Conservation (phyloP, 2,888 invertebrate species). For the Agrypnus murinus region DNA sequence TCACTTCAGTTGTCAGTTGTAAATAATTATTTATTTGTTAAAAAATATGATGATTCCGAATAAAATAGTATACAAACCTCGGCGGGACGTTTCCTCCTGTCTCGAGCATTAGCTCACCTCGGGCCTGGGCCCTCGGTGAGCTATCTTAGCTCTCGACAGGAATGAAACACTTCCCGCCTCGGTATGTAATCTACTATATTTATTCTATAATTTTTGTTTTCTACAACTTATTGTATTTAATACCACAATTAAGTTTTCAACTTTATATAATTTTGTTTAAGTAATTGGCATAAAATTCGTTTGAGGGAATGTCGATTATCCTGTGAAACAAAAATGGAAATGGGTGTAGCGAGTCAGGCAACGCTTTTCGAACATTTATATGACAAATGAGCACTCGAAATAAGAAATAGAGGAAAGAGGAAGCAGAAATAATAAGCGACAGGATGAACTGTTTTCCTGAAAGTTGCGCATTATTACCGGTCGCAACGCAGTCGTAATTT, state of each 20-base stretch:
- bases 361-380: conserved; percentile 54
- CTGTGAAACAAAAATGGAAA: conserved; percentile 38
- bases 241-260: conserved; percentile 19
- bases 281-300: conserved; percentile 33
- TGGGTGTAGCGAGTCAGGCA: conserved; percentile 36
- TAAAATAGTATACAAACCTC: no score
- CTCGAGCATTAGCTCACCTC: no score
- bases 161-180: no score
- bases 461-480: conserved; percentile 53
- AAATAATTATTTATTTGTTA: no score
- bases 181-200: no score
- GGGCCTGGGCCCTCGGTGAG: no score
- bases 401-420: conserved; percentile 53
- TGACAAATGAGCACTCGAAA: conserved; percentile 55
- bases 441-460: conserved; percentile 60
- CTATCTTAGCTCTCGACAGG: no score
- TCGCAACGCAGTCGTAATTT: conserved; percentile 56
- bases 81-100: no score
- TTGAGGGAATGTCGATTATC: conserved; percentile 34
- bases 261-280: conserved; percentile 22
- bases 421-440: conserved; percentile 61
- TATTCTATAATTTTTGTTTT: conserved; percentile 18
- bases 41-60: no score
- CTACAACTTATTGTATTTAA: conserved; percentile 15
- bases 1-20: no score